Evolutionary conservation across 2,797 vertebrate genomes (phyloP), one percentile per base, ranked within the genome.

Genomic region (Sebastes taczanowskii): DNA sequence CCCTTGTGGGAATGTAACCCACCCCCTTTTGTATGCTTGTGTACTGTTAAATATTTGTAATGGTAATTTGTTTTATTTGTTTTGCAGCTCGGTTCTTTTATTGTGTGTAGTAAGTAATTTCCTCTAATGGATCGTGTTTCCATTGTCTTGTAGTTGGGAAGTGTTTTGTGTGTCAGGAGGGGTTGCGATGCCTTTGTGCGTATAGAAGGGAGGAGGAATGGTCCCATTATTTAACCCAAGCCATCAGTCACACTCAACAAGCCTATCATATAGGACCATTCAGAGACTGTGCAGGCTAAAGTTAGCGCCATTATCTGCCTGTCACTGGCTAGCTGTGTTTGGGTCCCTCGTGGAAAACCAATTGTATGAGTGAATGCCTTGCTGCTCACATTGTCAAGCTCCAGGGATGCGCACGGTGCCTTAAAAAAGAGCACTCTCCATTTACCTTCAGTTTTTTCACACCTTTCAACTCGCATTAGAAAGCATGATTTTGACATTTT

Each of bases 221-320:
- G 69, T 78, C 82, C 89, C 70, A 86, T 92, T 91, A 93, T 92
- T 91, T 89, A 91, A 90, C 84, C 88, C 52, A 27, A 82, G 87
- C 91, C 88, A 93, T 94, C 94, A 93, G 88, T 94, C 93, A 93
- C 92, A 90, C 86, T 91, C 91, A 93, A 93, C 90, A 93, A 89
- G 91, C 90, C 92, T 89, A 91, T 93, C 93, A 90, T 89, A 87
- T 59, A 87, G 88, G 70, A 61, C 77, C 87, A 90, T 92, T 93
- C 88, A 74, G 84, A 73, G 79, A 72, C 78, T 25, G 72, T 38
- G 78, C 74, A 18, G 85, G 89, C 92, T 93, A 91, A 94, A 94
- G 91, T 95, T 93, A 93, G 94, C 71, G 9, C 93, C 77, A 93
- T 95, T 95, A 95, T 94, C 88, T 90, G 90, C 82, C 91, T 93